These are phyloP conservation scores for Pimephales promelas DNA, from an alignment of 2,113 vertebrate genomes.

Conservation along the genomic window DNA sequence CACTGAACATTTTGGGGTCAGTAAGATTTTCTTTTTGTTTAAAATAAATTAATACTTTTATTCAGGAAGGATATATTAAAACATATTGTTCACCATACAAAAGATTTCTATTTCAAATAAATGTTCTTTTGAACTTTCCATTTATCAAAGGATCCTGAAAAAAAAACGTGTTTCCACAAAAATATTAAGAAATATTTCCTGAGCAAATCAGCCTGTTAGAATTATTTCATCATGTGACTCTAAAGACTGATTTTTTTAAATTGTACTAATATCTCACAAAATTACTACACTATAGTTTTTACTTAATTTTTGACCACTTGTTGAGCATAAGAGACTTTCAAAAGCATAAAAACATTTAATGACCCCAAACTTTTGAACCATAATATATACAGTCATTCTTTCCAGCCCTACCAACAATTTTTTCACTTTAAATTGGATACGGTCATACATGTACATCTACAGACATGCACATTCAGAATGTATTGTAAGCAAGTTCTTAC, in stretches of 20 bases:
- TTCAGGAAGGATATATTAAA: too few relatives aligned
- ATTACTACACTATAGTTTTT: too few relatives aligned
- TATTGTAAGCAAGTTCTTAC: slow-evolving; percentile 60
- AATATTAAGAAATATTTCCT: neutral
- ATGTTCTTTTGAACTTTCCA: too few relatives aligned
- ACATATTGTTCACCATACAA: too few relatives aligned
- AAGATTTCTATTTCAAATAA: too few relatives aligned
- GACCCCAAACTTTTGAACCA: neutral
- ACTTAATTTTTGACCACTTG: neutral
- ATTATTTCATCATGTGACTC: neutral
- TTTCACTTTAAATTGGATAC: neutral
- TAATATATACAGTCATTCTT: neutral
- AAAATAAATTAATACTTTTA: neutral
- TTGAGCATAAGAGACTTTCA: neutral
- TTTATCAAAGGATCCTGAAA: neutral
- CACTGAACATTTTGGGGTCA: neutral
- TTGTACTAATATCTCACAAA: too few relatives aligned
- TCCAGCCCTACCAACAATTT: neutral
- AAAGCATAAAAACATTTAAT: neutral
- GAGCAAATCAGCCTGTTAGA: neutral
- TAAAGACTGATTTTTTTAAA: neutral
- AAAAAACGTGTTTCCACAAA: neutral
- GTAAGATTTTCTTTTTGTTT: too few relatives aligned
- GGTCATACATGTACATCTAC: neutral
- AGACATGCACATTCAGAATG: neutral